Percentiles rank a stretch among this genome's conserved stretches.
Conservation (phyloP, 2,888 invertebrate genomes). For the Ceratothoa steindachneri region DNA sequence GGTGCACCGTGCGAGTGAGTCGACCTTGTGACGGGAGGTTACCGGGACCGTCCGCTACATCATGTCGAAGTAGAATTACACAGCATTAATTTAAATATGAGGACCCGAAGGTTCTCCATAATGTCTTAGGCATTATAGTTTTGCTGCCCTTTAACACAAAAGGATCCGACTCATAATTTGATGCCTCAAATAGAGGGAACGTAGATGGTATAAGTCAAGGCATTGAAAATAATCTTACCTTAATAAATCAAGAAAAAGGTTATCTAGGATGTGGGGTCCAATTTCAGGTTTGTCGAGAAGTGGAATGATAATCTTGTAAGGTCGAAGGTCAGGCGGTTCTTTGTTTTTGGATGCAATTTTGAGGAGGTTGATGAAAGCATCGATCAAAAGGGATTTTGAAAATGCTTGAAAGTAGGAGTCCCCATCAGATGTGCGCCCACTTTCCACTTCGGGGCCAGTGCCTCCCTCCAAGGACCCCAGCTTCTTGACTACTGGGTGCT, state of each 20-base stretch:
- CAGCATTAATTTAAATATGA: too few species aligned
- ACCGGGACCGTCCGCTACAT: too few species aligned
- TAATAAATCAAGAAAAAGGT: slow-evolving; percentile 72
- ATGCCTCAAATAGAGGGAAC: too few species aligned
- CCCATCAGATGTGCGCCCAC: slow-evolving; percentile 42
- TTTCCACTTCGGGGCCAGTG: slow-evolving; percentile 23
- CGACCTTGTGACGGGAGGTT: too few species aligned
- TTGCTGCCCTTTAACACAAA: too few species aligned
- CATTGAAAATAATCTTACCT: too few species aligned
- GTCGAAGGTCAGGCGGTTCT: slow-evolving; percentile 53
- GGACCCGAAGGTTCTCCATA: too few species aligned
- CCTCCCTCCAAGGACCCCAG: slow-evolving; percentile 46
- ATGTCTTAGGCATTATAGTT: too few species aligned
- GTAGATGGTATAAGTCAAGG: too few species aligned
- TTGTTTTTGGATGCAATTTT: slow-evolving; percentile 19
- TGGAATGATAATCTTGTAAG: slow-evolving; percentile 73
- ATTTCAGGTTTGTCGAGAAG: slow-evolving; percentile 82
- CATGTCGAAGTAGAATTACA: too few species aligned
- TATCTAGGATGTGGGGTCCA: slow-evolving; percentile 71
- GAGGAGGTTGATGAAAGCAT: slow-evolving; percentile 16
- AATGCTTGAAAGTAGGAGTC: slow-evolving; percentile 48
- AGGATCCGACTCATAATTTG: too few species aligned
- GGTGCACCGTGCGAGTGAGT: too few species aligned
- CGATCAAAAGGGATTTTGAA: slow-evolving; percentile 50
- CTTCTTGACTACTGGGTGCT: slow-evolving; percentile 53